Conservation (phyloP, 92 coral and sea anemone species). For the Zoanthus sociatus region DNA sequence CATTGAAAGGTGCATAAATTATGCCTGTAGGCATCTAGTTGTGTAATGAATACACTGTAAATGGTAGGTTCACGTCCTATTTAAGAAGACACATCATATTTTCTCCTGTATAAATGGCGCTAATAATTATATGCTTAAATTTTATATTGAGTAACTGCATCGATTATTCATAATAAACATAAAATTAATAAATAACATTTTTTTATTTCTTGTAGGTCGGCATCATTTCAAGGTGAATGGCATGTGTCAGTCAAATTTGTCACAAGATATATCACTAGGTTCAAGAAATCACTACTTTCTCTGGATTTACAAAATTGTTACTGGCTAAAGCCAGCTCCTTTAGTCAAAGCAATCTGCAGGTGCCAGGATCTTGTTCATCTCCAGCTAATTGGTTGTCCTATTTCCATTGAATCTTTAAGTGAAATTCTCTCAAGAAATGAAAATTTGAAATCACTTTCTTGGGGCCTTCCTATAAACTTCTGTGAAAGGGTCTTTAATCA, state of each 20-base stretch:
- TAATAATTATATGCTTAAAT: no score
- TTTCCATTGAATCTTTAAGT: conserved; percentile 2
- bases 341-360: conserved; percentile 20
- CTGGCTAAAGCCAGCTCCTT: conserved; percentile 26
- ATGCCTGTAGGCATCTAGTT: no score
- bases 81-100: no score
- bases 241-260: conserved; percentile 23
- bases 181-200: background rate
- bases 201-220: conserved; percentile 4
- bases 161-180: no score
- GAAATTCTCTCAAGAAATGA: conserved; percentile 34
- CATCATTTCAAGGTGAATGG: conserved; percentile 26
- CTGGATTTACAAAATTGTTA: conserved; percentile 25
- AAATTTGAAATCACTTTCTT: conserved; percentile 28
- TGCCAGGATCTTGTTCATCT: conserved; percentile 23
- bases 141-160: no score
- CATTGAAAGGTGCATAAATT: no score
- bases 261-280: conserved; percentile 36
- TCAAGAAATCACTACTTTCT: conserved; percentile 22
- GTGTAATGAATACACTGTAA: no score
- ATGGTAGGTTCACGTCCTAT: no score
- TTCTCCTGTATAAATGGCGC: no score
- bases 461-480: background rate
- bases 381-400: conserved; percentile 9
- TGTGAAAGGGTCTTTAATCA: background rate